These are phyloP conservation scores for Leptosomus discolor DNA, from an alignment of 2,113 vertebrate genomes.

Conservation along the genomic window DNA sequence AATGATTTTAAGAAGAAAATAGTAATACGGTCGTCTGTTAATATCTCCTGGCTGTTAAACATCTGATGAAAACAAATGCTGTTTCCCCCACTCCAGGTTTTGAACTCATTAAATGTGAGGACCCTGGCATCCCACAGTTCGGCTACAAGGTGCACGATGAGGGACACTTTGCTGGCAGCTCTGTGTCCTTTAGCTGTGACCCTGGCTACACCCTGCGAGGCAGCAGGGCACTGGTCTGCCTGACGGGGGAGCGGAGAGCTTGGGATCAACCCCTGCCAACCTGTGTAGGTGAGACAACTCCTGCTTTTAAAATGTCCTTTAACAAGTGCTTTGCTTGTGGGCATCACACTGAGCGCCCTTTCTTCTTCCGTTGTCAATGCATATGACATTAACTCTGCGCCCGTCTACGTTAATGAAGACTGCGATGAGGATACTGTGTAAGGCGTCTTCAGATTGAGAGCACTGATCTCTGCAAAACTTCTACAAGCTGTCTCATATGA, in stretches of 20 bases:
- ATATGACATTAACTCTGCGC: accelerated
- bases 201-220: conserved; percentile 90
- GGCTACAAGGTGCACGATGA: conserved; percentile 92
- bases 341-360: accelerated
- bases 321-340: background rate
- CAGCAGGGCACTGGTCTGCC: conserved; percentile 82
- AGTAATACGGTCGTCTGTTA: accelerated
- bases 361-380: background rate
- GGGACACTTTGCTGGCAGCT: conserved; percentile 96
- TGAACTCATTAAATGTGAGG: conserved; percentile 94
- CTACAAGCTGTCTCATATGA: background rate
- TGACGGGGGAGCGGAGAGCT: conserved; percentile 90
- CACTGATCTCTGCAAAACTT: background rate
- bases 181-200: conserved; percentile 89
- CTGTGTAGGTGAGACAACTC: conserved; percentile 84
- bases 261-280: conserved; percentile 92
- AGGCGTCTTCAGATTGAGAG: background rate
- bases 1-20: background rate
- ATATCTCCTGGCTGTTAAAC: background rate
- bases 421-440: accelerated
- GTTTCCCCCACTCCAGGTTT: conserved; percentile 79
- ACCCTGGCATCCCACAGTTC: conserved; percentile 91
- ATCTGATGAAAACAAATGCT: background rate
- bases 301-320: background rate
- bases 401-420: no score